These are phyloP conservation scores for Heloderma charlesbogerti DNA, from an alignment of 2,113 vertebrate species.

Conservation along the genomic window DNA sequence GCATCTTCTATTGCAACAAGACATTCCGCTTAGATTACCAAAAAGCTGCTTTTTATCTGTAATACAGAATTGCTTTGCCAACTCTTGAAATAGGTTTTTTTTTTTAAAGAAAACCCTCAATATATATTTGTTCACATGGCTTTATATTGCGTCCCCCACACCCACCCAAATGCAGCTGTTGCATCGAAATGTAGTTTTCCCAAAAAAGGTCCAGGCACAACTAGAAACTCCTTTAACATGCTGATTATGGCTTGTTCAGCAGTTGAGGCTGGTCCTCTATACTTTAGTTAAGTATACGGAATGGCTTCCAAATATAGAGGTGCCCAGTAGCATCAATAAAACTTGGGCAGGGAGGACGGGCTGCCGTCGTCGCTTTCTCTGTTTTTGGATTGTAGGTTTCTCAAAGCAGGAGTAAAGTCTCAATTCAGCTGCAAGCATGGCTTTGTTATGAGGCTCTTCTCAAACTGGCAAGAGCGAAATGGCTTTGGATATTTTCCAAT, in stretches of 20 bases:
- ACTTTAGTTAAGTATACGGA: conserved; percentile 28
- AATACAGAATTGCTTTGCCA: background rate
- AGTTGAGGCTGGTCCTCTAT: conserved; percentile 25
- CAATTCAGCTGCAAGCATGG: conserved; percentile 14
- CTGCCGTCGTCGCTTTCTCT: background rate
- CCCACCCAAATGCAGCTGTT: background rate
- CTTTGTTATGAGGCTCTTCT: conserved; percentile 27
- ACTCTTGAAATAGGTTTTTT: background rate
- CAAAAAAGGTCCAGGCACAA: background rate
- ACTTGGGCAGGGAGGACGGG: background rate
- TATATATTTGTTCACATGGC: background rate
- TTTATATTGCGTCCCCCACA: background rate
- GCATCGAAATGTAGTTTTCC: background rate
- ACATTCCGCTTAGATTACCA: background rate
- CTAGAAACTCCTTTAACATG: background rate
- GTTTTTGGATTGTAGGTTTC: conserved; percentile 17
- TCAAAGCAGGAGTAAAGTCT: background rate
- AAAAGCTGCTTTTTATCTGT: background rate
- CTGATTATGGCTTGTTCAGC: conserved; percentile 51
- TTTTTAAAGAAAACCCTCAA: background rate
- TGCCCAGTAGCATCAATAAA: conserved; percentile 17
- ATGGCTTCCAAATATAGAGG: conserved; percentile 29
- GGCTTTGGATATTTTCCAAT: conserved; percentile 29
- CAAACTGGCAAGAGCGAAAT: background rate
- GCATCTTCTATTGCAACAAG: background rate